Evolutionary conservation across 2,888 invertebrate genomes (phyloP).

Genomic region (Venusia cambrica): DNA sequence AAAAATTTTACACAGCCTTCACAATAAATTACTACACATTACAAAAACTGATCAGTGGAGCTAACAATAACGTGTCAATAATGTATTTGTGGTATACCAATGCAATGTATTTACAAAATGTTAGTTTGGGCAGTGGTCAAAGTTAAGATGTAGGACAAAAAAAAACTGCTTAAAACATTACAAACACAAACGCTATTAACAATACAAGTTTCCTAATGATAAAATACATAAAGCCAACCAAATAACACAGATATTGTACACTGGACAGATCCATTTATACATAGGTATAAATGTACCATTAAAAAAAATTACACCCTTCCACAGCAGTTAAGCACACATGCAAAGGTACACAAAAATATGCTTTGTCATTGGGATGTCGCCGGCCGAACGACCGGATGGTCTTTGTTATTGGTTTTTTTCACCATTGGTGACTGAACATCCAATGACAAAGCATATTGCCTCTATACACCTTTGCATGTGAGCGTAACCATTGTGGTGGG

Average conservation of each 20-base stretch:
- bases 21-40: conserved; percentile 77
- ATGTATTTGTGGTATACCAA: conserved; percentile 48
- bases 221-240: conserved; percentile 6
- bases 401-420: too few relatives aligned
- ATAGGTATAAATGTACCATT: too few relatives aligned
- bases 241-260: conserved; percentile 14
- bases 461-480: too few relatives aligned
- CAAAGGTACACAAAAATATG: too few relatives aligned
- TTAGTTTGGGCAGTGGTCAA: conserved; percentile 60
- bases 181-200: conserved; percentile 26
- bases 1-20: conserved; percentile 75
- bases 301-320: too few relatives aligned
- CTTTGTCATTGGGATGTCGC: too few relatives aligned
- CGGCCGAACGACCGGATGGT: too few relatives aligned
- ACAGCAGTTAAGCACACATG: too few relatives aligned
- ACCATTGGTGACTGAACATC: too few relatives aligned
- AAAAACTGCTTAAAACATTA: conserved; percentile 18
- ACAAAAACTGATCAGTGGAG: conserved; percentile 77
- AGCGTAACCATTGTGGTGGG: too few relatives aligned
- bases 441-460: too few relatives aligned
- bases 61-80: conserved; percentile 67
- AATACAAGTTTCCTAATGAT: conserved; percentile 23
- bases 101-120: conserved; percentile 77
- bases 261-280: conserved; percentile 20
- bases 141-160: conserved; percentile 11